Evolutionary conservation across 2,888 invertebrate genomes (phyloP), one percentile per base, ranked within the genome.

Genomic region (Drosophila heteroneura): DNA sequence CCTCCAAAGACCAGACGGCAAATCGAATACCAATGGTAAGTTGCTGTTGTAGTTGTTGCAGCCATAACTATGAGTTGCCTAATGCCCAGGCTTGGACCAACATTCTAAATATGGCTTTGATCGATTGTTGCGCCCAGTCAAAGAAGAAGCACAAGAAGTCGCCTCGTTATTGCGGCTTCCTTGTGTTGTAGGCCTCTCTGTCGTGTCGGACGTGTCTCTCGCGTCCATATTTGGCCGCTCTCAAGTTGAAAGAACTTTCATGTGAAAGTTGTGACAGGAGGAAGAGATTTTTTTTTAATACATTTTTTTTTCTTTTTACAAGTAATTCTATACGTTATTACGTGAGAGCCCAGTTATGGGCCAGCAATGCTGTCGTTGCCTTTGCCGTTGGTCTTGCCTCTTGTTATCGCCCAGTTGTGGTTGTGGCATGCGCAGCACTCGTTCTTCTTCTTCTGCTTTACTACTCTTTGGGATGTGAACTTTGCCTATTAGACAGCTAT

Each of bases 201-300:
- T 82, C 73, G 83, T 83, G 80, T 80, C 76, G 80, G 56, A 83
- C 81, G 79, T 80, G 78, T 79, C 75, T 76, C 59, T 51, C 59
- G 75, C 56, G 59, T 71, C 89, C 89, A 88, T 90, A 91, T 89
- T 91, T 90, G 89, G 85, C 72, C 88, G 89, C 89, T 47, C 47
- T 76, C 87, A 82, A 88, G 89, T 89, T 89, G 91, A 89, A 91
- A 89, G 91, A 89, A 91, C 91, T 91, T 87, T 88, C 85, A 91
- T 88, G 89, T 89, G 91, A 91, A 91, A 91, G 90, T 89, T 90
- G 89, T 83, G 83, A 85, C 84, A 86, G 90, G 74, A 89, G 81
- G 89, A 90, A 82, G 81, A 86, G 89, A 84, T 85, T 81, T 58
- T 39, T 75, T 63, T 53, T 49, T 53, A 47, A 37, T 58, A 33